A percentile compares a stretch with the other conserved stretches of the same genome.
Evolutionary conservation across 1,140 invertebrate genomes (phyloP).

Genomic region (Drosophila leontia): DNA sequence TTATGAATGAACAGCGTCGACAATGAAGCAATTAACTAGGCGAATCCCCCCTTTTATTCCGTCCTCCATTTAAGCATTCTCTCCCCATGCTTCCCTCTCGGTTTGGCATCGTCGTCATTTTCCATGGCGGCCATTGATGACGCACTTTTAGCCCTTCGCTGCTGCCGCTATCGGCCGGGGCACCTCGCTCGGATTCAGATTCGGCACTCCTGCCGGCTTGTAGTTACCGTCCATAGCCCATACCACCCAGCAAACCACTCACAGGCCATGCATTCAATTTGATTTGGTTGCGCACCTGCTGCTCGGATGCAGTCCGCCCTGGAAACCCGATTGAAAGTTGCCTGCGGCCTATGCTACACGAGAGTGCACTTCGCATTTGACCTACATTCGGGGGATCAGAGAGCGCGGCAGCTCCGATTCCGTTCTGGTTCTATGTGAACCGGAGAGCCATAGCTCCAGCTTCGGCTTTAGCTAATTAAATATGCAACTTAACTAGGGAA

Average conservation of each 20-base stretch:
- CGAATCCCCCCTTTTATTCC: conserved; percentile 27
- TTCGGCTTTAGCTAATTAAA: conserved; percentile 44
- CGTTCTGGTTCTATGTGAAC: conserved; percentile 40
- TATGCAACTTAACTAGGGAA: conserved; percentile 67
- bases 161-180: conserved; percentile 58
- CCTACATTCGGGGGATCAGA: conserved; percentile 60
- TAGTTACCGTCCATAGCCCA: conserved; percentile 17
- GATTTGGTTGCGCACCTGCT: conserved; percentile 64
- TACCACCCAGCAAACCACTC: conserved; percentile 7
- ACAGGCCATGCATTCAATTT: conserved; percentile 52
- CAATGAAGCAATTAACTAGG: conserved; percentile 66
- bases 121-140: conserved; percentile 82
- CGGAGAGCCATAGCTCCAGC: conserved; percentile 25
- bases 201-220: conserved; percentile 24
- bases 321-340: conserved; percentile 71
- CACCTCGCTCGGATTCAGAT: conserved; percentile 43
- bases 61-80: conserved; percentile 7
- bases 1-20: conserved; percentile 71
- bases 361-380: conserved; percentile 73
- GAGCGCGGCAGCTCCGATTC: conserved; percentile 32
- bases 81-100: conserved; percentile 16
- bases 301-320: conserved; percentile 38
- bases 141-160: conserved; percentile 83
- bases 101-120: conserved; percentile 43
- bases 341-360: conserved; percentile 58